Conservation (phyloP, 2,113 vertebrate species). For the Xiphias gladius region DNA sequence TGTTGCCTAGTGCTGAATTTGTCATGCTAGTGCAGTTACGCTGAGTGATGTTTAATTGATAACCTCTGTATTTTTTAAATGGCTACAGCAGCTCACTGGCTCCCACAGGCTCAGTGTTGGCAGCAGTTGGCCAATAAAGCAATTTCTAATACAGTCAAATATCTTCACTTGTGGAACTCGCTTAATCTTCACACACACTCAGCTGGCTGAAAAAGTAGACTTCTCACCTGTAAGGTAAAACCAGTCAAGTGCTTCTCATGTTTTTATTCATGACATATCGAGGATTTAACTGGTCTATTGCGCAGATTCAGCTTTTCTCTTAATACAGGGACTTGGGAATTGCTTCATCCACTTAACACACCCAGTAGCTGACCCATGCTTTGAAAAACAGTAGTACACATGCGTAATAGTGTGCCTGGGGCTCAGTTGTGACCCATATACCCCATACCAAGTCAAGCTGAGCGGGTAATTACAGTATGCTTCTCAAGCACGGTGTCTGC, state of each 20-base stretch:
- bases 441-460: conserved; percentile 69
- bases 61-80: not conserved
- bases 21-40: not conserved
- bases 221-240: conserved; percentile 18
- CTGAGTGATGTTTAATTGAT: not conserved
- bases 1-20: not conserved
- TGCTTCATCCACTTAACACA: conserved; percentile 27
- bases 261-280: conserved; percentile 54
- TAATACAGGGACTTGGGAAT: conserved; percentile 15
- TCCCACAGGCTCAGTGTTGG: not conserved
- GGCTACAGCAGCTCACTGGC: not conserved
- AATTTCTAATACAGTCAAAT: conserved; percentile 37
- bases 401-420: conserved; percentile 52
- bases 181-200: conserved; percentile 27
- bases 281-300: conserved; percentile 53
- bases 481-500: conserved; percentile 59
- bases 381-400: conserved; percentile 54
- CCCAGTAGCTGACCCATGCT: conserved; percentile 50
- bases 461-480: conserved; percentile 77
- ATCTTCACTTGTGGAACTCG: conserved; percentile 25
- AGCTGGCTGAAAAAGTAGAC: conserved; percentile 10
- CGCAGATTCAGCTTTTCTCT: conserved; percentile 33
- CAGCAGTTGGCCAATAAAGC: conserved; percentile 11
- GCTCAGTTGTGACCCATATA: conserved; percentile 70
- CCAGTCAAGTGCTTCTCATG: conserved; percentile 37